These are phyloP conservation scores for Drosophila quadrilineata DNA, from an alignment of 1,140 invertebrate genomes.

Conservation along the genomic window DNA sequence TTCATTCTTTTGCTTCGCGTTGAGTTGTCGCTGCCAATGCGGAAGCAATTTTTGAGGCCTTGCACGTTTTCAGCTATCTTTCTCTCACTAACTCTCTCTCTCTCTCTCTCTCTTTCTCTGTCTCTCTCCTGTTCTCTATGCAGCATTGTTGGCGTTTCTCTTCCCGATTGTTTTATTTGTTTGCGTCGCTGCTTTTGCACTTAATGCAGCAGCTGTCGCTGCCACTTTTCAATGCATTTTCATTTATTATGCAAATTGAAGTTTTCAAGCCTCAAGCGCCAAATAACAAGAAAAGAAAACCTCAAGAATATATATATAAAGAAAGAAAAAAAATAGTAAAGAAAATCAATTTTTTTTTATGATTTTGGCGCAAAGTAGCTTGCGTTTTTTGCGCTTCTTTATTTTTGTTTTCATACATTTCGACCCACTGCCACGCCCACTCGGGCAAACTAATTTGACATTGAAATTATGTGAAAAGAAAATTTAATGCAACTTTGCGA, in stretches of 20 bases:
- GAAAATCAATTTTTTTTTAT: not conserved
- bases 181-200: constrained; percentile 36
- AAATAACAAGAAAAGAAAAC: not conserved
- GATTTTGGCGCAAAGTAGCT: not conserved
- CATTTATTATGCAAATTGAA: constrained; percentile 79
- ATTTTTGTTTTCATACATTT: too few species aligned
- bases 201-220: constrained; percentile 28
- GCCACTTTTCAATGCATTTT: constrained; percentile 79
- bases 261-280: constrained; percentile 50
- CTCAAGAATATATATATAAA: constrained; percentile 5
- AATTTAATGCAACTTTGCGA: constrained; percentile 35
- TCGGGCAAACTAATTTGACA: constrained; percentile 67
- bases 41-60: constrained; percentile 41
- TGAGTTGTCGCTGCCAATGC: constrained; percentile 28
- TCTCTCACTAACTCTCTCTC: not conserved
- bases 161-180: constrained; percentile 41
- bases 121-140: not conserved
- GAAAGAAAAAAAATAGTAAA: constrained; percentile 29
- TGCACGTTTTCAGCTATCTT: constrained; percentile 19
- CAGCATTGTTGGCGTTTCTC: constrained; percentile 6
- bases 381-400: too few species aligned
- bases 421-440: not conserved
- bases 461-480: constrained; percentile 65
- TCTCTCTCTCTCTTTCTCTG: not conserved
- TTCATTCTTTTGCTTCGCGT: not conserved